Conservation (phyloP, 2,113 vertebrate genomes). For the Spea multiplicata region DNA sequence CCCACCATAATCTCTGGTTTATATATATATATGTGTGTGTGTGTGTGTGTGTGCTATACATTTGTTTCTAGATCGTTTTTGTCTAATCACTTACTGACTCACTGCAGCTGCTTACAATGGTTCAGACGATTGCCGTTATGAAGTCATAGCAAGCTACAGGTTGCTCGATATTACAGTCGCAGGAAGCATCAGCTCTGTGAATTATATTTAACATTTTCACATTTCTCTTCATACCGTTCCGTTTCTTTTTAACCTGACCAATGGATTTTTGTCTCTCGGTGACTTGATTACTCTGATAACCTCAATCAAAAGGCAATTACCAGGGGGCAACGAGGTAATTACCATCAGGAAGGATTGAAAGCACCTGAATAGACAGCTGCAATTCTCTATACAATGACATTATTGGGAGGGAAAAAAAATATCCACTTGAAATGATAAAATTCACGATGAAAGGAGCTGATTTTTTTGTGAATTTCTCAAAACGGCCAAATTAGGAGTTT, state of each 20-base stretch:
- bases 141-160: neutral
- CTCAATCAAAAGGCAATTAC: slow-evolving; percentile 99
- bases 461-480: slow-evolving; percentile 44
- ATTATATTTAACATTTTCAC: slow-evolving; percentile 50
- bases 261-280: slow-evolving; percentile 72
- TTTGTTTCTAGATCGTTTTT: no score
- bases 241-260: slow-evolving; percentile 57
- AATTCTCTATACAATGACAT: slow-evolving; percentile 72
- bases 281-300: slow-evolving; percentile 91
- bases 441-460: slow-evolving; percentile 59
- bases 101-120: neutral
- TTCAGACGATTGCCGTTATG: neutral
- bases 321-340: slow-evolving; percentile 81
- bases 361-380: slow-evolving; percentile 82
- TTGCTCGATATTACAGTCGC: slow-evolving; percentile 45
- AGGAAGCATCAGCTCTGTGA: slow-evolving; percentile 50
- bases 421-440: slow-evolving; percentile 63
- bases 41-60: no score
- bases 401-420: slow-evolving; percentile 64
- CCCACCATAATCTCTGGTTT: no score
- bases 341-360: slow-evolving; percentile 76
- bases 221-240: slow-evolving; percentile 51
- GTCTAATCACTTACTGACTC: no score
- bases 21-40: no score
- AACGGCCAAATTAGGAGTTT: neutral